Conservation (phyloP, 2,888 invertebrate species). For the Acheta domesticus region DNA sequence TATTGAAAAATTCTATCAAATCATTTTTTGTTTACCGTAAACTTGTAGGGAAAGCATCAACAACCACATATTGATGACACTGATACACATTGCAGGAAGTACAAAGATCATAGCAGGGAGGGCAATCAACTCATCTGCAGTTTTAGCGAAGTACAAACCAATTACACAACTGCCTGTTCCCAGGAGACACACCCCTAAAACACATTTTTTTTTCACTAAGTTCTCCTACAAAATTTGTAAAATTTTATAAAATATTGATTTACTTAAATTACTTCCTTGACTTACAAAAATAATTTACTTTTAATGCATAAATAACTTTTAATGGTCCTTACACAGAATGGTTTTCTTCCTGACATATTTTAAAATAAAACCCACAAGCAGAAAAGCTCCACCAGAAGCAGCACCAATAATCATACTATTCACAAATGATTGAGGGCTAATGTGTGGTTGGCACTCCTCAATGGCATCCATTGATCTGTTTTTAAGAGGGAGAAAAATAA, state of each 20-base stretch:
- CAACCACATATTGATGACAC: slow-evolving; percentile 46
- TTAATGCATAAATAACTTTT: not conserved
- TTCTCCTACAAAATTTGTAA: no score
- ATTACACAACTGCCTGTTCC: slow-evolving; percentile 33
- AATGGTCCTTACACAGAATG: slow-evolving; percentile 33
- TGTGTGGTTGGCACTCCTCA: not conserved
- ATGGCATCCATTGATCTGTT: not conserved
- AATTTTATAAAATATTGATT: no score
- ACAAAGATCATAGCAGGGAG: slow-evolving; percentile 44
- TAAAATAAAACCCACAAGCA: slow-evolving; percentile 33
- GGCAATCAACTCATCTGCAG: slow-evolving; percentile 29
- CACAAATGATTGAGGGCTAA: slow-evolving; percentile 32
- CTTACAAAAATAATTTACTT: not conserved
- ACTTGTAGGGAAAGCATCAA: slow-evolving; percentile 48
- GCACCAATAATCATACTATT: slow-evolving; percentile 35
- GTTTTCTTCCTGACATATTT: slow-evolving; percentile 35
- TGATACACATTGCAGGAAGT: slow-evolving; percentile 47
- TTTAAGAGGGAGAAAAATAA: no score
- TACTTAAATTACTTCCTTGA: no score
- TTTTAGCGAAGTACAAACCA: slow-evolving; percentile 30
- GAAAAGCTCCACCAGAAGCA: slow-evolving; percentile 31
- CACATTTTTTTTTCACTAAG: not conserved
- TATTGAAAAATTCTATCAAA: no score
- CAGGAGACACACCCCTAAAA: slow-evolving; percentile 32
- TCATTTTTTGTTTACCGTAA: slow-evolving; percentile 42